These are phyloP conservation scores for Himalopsyche phryganea DNA, from an alignment of 1,140 invertebrate genomes.

Conservation along the genomic window DNA sequence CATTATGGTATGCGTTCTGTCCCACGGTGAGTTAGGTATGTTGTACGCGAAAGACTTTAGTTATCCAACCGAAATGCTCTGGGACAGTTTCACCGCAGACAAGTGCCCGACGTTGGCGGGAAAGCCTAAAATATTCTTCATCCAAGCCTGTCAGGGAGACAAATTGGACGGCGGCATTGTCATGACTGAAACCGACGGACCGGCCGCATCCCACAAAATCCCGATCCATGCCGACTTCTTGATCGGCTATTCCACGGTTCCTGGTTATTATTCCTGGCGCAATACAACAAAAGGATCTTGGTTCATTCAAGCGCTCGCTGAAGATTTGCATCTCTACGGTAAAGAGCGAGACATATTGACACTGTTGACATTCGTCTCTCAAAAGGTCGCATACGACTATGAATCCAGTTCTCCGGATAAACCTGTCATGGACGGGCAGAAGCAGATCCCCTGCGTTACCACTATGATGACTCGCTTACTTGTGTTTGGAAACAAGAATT, in stretches of 20 bases:
- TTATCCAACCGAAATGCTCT: conserved; percentile 79
- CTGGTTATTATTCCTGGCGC: conserved; percentile 92
- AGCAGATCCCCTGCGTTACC: conserved; percentile 92
- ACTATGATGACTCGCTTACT: conserved; percentile 86
- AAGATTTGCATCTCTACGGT: conserved; percentile 71
- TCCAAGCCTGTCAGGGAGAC: conserved; percentile 90
- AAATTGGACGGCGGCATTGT: conserved; percentile 71
- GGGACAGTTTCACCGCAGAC: conserved; percentile 82
- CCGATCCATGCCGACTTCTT: conserved; percentile 92
- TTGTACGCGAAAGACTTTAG: conserved; percentile 84
- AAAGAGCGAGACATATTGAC: conserved; percentile 77
- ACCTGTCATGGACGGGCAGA: conserved; percentile 82
- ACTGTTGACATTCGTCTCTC: conserved; percentile 84
- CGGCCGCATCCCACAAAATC: conserved; percentile 70
- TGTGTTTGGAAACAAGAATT: conserved; percentile 56
- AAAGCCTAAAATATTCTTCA: conserved; percentile 92
- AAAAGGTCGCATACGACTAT: conserved; percentile 84
- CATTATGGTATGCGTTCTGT: conserved; percentile 75
- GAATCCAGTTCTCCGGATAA: conserved; percentile 84
- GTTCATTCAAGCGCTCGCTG: conserved; percentile 91
- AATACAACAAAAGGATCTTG: conserved; percentile 90
- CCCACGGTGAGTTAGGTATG: conserved; percentile 85
- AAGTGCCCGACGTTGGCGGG: conserved; percentile 82
- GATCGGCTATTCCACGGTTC: conserved; percentile 90
- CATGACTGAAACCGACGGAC: conserved; percentile 71